These are phyloP conservation scores for Calephelis virginiensis DNA, from an alignment of 1,140 invertebrate genomes.

Conservation along the genomic window DNA sequence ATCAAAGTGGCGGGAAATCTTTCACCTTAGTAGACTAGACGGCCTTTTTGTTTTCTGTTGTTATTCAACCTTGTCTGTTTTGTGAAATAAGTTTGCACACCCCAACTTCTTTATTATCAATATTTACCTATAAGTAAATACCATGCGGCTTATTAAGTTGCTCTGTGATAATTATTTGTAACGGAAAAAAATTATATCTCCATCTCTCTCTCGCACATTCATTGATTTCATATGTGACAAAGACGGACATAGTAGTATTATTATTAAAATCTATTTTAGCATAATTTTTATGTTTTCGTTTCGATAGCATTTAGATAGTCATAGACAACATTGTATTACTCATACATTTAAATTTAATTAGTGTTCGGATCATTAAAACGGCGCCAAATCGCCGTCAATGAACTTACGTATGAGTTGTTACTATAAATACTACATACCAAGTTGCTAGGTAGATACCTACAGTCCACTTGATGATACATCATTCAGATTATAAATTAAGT, in stretches of 20 bases:
- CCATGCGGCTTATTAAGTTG: constrained; percentile 31
- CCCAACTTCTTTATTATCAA: neutral
- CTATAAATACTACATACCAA: constrained; percentile 17
- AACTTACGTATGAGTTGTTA: constrained; percentile 39
- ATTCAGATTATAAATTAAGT: neutral
- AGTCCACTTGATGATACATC: neutral
- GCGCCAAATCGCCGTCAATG: constrained; percentile 55
- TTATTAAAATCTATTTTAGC: constrained; percentile 37
- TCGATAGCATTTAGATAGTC: constrained; percentile 3
- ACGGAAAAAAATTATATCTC: constrained; percentile 54
- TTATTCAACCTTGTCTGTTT: neutral
- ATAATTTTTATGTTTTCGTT: constrained; percentile 29
- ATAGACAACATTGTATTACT: neutral
- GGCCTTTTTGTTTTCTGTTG: neutral
- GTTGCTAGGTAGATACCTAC: constrained; percentile 4
- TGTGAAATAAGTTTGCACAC: neutral
- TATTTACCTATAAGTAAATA: constrained; percentile 29
- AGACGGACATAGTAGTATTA: constrained; percentile 37
- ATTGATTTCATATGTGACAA: constrained; percentile 36
- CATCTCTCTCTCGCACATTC: constrained; percentile 42
- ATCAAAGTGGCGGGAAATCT: constrained; percentile 64
- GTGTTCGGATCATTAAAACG: constrained; percentile 42
- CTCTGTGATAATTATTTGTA: constrained; percentile 31
- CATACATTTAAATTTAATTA: constrained; percentile 24
- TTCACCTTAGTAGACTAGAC: constrained; percentile 33